Evolutionary conservation across 2,113 vertebrate genomes (phyloP).

Genomic region (Sebastes schlegelii): DNA sequence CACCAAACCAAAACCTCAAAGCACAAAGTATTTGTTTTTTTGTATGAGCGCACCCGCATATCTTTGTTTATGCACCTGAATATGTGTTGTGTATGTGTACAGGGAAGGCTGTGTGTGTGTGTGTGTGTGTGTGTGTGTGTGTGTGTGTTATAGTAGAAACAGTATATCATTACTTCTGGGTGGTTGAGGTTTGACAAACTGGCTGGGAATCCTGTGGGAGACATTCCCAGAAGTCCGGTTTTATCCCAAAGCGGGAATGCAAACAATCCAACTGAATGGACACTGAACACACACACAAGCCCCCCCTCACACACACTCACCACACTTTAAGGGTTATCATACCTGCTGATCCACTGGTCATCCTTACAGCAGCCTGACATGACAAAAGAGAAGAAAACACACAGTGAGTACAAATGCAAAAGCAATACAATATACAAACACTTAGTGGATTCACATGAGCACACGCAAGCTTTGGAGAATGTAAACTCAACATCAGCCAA

Average conservation of each 20-base stretch:
- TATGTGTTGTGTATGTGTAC: conserved; percentile 43
- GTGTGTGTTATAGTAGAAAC: conserved; percentile 43
- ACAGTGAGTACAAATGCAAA: conserved; percentile 27
- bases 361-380: conserved; percentile 60
- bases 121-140: conserved; percentile 19
- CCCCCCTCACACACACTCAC: conserved; percentile 1
- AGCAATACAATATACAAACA: conserved; percentile 39
- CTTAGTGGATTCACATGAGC: conserved; percentile 19
- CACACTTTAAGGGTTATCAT: conserved; percentile 18
- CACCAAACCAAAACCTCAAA: conserved; percentile 19
- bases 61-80: conserved; percentile 47
- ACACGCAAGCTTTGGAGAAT: conserved; percentile 12
- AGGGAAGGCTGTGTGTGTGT: conserved; percentile 23
- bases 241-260: conserved; percentile 70
- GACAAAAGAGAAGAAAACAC: conserved; percentile 34
- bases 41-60: background rate
- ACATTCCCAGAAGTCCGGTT: conserved; percentile 76
- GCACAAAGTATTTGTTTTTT: conserved; percentile 11
- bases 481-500: conserved; percentile 46
- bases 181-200: conserved; percentile 65
- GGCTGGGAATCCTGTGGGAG: conserved; percentile 63
- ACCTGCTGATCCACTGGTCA: conserved; percentile 70
- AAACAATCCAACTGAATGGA: conserved; percentile 66
- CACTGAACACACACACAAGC: conserved; percentile 13
- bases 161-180: conserved; percentile 69